phyloP scores from a whole-genome alignment of 2,888 invertebrate genomes.

The Xestia ashworthii region DNA sequence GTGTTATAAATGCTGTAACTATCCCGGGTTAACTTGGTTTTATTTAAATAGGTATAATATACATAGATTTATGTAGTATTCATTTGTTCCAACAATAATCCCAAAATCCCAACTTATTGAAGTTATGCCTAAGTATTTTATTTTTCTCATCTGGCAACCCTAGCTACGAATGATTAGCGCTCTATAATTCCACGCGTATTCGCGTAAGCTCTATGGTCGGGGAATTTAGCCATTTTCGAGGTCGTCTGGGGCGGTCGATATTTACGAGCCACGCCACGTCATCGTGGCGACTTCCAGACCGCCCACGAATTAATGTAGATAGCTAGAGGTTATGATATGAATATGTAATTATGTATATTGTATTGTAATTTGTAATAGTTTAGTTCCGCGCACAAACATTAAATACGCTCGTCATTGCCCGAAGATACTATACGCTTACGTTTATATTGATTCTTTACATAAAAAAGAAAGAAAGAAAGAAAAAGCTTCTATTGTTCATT shows the following conservation, averaged over 20 bases:
- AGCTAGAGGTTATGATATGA: neutral
- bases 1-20: too few relatives aligned
- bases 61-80: too few relatives aligned
- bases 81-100: neutral
- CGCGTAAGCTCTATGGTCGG: constrained; percentile 32
- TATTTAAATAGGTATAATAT: too few relatives aligned
- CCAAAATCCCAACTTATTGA: neutral
- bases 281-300: neutral
- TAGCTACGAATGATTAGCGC: neutral
- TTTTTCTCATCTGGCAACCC: neutral
- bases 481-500: too few relatives aligned
- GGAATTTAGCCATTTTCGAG: neutral
- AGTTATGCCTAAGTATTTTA: neutral
- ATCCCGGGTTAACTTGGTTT: too few relatives aligned
- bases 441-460: too few relatives aligned
- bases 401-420: neutral
- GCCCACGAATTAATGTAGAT: neutral
- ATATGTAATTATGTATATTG: neutral
- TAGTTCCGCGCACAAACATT: neutral
- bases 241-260: neutral
- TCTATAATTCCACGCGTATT: neutral
- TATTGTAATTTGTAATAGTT: neutral
- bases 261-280: neutral
- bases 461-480: too few relatives aligned
- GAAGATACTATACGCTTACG: too few relatives aligned